These are phyloP conservation scores for Lacerta bilineata DNA, from an alignment of 2,797 vertebrate species.

Conservation along the genomic window DNA sequence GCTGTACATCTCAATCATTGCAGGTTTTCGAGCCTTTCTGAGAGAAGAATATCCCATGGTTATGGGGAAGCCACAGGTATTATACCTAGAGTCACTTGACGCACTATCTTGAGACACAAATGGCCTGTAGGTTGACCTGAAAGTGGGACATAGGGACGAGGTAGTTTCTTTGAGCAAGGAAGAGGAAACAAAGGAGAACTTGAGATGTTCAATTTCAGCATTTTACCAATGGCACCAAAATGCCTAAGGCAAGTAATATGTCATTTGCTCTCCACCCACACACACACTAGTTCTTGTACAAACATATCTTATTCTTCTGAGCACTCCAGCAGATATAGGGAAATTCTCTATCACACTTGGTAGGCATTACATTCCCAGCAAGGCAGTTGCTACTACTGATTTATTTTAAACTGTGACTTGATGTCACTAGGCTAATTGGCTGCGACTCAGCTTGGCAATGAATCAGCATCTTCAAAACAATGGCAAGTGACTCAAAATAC, in stretches of 20 bases:
- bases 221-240: not conserved
- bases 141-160: not conserved
- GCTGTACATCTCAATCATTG: not conserved
- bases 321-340: not conserved
- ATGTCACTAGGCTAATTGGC: conserved; percentile 64
- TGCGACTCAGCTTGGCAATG: conserved; percentile 36
- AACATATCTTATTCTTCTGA: rapidly evolving
- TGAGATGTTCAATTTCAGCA: not conserved
- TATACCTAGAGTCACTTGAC: not conserved
- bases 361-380: conserved; percentile 33
- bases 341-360: not conserved
- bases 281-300: not conserved
- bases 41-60: not conserved
- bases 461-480: conserved; percentile 16
- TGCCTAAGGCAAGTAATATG: too few species aligned
- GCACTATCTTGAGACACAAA: not conserved
- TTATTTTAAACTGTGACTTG: not conserved
- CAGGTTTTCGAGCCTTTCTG: not conserved
- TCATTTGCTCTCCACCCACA: not conserved
- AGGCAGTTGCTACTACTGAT: not conserved
- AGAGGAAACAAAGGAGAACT: not conserved
- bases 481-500: conserved; percentile 35
- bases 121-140: not conserved
- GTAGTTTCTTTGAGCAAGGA: not conserved
- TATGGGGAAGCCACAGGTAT: not conserved